These are phyloP conservation scores for Neoitamus cyanurus DNA, from an alignment of 2,888 invertebrate species.

Conservation along the genomic window DNA sequence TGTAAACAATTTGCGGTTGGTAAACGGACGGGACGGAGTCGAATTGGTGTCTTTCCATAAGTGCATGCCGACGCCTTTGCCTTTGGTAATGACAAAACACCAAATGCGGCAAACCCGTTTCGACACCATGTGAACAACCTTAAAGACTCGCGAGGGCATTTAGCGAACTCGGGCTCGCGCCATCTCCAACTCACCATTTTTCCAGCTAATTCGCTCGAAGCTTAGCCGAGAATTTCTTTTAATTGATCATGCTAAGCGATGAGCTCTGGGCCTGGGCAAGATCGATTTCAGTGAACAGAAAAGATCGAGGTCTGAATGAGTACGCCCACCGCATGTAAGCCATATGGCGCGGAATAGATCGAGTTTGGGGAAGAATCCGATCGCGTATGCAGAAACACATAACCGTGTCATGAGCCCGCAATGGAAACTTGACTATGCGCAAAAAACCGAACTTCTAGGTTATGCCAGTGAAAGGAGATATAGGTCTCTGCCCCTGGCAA, in stretches of 20 bases:
- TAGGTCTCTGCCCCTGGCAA: background rate
- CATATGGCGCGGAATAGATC: background rate
- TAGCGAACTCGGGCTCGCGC: background rate
- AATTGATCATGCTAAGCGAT: background rate
- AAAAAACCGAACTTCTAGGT: background rate
- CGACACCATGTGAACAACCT: constrained; percentile 21
- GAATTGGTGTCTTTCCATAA: background rate
- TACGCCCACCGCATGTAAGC: background rate
- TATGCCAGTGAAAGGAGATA: background rate
- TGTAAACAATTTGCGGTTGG: constrained; percentile 16
- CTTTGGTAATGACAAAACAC: constrained; percentile 12
- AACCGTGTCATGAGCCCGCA: background rate
- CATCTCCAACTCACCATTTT: background rate
- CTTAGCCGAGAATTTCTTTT: background rate
- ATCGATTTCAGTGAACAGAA: background rate
- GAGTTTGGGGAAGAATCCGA: background rate
- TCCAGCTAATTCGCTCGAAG: background rate
- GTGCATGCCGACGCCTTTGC: background rate
- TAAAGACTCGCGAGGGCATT: background rate
- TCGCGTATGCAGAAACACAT: background rate
- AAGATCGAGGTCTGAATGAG: background rate
- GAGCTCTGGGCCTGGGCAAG: background rate
- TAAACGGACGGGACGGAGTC: background rate
- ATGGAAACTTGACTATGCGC: background rate
- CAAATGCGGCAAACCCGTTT: constrained; percentile 15